Percentiles rank a stretch among this genome's conserved stretches.
These are phyloP conservation scores for Sander vitreus DNA, from an alignment of 2,113 vertebrate genomes.

Conservation along the genomic window DNA sequence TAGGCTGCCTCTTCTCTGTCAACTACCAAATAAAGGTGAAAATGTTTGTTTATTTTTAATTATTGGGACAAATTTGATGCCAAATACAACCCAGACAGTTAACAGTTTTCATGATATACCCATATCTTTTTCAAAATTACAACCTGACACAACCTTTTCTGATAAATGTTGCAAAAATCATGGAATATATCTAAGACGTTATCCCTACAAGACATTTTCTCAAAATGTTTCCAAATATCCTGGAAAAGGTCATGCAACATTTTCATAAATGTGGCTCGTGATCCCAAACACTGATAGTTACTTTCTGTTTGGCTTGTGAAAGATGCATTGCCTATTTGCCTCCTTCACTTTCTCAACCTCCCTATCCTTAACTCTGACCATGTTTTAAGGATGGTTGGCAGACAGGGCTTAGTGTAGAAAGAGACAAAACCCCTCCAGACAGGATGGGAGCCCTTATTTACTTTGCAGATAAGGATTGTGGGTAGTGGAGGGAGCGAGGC, in stretches of 20 bases:
- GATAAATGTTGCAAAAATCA: neutral
- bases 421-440: conserved; percentile 64
- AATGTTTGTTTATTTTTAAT: too few species aligned
- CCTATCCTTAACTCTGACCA: conserved; percentile 25
- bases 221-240: conserved; percentile 14
- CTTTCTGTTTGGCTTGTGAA: conserved; percentile 28
- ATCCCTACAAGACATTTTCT: conserved; percentile 3
- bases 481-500: conserved; percentile 45
- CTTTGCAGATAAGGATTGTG: conserved; percentile 74
- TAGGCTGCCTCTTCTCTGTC: neutral
- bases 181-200: neutral
- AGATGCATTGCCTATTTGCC: conserved; percentile 28
- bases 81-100: neutral
- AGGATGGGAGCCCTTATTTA: conserved; percentile 74
- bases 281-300: conserved; percentile 8
- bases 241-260: neutral
- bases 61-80: neutral
- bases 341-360: neutral
- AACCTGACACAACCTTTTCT: neutral
- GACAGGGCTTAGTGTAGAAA: conserved; percentile 49
- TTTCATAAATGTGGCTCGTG: conserved; percentile 21
- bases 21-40: neutral
- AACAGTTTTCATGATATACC: neutral
- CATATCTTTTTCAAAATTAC: neutral
- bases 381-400: conserved; percentile 47